phyloP scores from a whole-genome alignment of 1,140 invertebrate species.

The Daktulosphaira vitifoliae region DNA sequence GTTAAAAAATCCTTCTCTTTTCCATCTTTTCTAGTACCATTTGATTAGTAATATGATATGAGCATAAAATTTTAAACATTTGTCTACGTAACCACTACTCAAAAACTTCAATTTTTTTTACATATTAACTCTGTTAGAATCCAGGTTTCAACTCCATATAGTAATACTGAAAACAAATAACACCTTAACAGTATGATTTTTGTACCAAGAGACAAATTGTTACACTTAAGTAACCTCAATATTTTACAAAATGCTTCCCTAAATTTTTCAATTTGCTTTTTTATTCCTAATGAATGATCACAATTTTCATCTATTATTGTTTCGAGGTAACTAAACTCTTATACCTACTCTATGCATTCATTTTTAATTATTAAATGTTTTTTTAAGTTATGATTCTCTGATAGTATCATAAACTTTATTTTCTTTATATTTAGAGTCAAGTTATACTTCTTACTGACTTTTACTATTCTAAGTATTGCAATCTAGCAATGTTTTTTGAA shows the following conservation, averaged over 20 bases:
- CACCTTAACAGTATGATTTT: conserved; percentile 32
- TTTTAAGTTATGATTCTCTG: not conserved
- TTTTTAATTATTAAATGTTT: not conserved
- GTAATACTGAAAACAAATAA: conserved; percentile 32
- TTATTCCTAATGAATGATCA: conserved; percentile 17
- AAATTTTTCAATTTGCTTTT: conserved; percentile 8
- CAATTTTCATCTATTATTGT: conserved; percentile 20
- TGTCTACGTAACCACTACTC: conserved; percentile 26
- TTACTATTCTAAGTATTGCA: not conserved
- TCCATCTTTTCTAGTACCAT: too few relatives aligned
- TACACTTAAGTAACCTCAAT: conserved; percentile 3
- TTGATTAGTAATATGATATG: too few relatives aligned
- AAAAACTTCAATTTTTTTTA: conserved; percentile 20
- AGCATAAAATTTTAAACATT: not conserved
- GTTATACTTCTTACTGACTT: not conserved
- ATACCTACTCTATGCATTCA: not conserved
- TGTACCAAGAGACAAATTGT: conserved; percentile 12
- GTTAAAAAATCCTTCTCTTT: too few relatives aligned
- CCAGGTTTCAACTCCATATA: conserved; percentile 33
- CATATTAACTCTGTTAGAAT: conserved; percentile 28
- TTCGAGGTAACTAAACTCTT: conserved; percentile 6
- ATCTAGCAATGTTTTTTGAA: not conserved
- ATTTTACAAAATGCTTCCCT: conserved; percentile 19
- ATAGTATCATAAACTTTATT: conserved; percentile 1
- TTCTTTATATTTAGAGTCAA: not conserved